Base-by-base conservation (phyloP, 2,888 invertebrate genomes). In the Ormyrus nitidulus region DNA sequence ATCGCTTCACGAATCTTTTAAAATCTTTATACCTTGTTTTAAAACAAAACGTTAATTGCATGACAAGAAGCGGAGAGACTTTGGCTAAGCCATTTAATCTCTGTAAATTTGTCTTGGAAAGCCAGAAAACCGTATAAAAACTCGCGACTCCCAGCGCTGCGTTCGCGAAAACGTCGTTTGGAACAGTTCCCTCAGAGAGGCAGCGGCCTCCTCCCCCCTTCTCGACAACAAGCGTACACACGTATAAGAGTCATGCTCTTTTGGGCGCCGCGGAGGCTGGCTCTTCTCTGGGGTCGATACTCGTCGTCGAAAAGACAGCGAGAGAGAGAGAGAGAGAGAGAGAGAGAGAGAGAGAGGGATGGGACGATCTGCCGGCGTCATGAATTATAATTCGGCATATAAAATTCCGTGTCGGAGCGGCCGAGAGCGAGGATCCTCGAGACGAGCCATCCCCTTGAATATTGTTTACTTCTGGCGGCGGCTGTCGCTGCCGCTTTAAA, bases 321-420 rank as follows among this genome's bases (percentile, higher is more conserved):
- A 64, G 10, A 0, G 11, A 34, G 34, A 34, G 48, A 11, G 53
- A 19, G 19, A 19, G 19, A 19, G 19, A 19, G 19, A 19, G 71
- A 59, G n/a, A 61, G 49, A 61, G 19, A 64, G 11, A 48, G n/a
- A 46, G 49, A 49, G n/a, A 58, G 44, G n/a, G 51, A 70, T 51
- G 77, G 59, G 56, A 5, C 58, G 46, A n/a, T 7, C 46, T 19
- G 5, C 5, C 58, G 34, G 7, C 75, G 65, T 77, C 70, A 65
- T 77, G 77, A 77, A 77, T 71, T 71, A 71, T 77, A 71, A 71
- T 77, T 44, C 64, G 65, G n/a, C 13, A 62, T 64, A 71, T 71
- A n/a, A 62, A 71, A 71, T 71, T 66, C 58, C 65, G 58, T 44
- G 61, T 53, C 53, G 62, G 2, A 53, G 51, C 59, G 51, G 44